These are phyloP conservation scores for Synodontis membranacea DNA, from an alignment of 2,113 vertebrate species.

Conservation along the genomic window DNA sequence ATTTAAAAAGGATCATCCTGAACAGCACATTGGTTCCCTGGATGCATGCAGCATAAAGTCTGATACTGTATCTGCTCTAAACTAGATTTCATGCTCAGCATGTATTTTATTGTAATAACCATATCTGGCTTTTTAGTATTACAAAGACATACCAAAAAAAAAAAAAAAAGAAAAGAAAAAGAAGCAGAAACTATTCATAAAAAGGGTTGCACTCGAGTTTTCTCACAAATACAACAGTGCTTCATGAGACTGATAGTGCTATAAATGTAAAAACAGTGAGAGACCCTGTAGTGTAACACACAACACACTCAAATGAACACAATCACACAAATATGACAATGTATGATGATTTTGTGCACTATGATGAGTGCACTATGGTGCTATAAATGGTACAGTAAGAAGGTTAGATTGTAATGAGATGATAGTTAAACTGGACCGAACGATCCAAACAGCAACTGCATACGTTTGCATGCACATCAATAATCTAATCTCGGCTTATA, in stretches of 20 bases:
- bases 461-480: slow-evolving; percentile 29
- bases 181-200: not conserved
- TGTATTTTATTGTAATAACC: not conserved
- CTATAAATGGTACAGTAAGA: not conserved
- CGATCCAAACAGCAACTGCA: not conserved
- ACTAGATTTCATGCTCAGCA: not conserved
- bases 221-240: slow-evolving; percentile 14
- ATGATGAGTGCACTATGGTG: no score
- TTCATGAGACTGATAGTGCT: not conserved
- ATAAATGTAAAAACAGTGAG: not conserved
- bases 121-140: not conserved
- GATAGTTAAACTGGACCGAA: not conserved
- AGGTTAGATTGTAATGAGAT: not conserved
- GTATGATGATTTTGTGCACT: not conserved
- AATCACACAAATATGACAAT: not conserved
- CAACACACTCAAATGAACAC: slow-evolving; percentile 7
- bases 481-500: not conserved
- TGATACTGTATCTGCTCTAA: not conserved
- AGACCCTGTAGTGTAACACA: not conserved
- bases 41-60: not conserved
- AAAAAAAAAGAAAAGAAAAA: slow-evolving; percentile 1
- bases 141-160: not conserved
- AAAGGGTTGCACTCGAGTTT: slow-evolving; percentile 4
- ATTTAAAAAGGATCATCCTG: not conserved
- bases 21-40: not conserved